A percentile compares a stretch with the other conserved stretches of the same genome.
phyloP scores from a whole-genome alignment of 2,113 vertebrate species.

The Odocoileus hemionus region DNA sequence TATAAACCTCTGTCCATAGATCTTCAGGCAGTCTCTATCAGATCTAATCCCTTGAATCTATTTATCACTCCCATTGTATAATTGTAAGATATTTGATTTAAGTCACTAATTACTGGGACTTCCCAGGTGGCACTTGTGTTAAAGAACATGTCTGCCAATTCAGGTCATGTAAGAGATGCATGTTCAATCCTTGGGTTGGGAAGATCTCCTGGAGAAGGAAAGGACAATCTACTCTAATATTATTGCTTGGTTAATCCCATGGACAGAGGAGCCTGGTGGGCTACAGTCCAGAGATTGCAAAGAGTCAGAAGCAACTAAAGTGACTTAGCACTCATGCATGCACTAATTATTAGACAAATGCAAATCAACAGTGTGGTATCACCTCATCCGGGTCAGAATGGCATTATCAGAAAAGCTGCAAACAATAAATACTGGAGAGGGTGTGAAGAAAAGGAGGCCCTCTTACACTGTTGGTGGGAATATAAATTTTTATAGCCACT shows the following conservation, averaged over 20 bases:
- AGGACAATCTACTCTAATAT: neutral
- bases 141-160: neutral
- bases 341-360: neutral
- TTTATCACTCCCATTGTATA: neutral
- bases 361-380: neutral
- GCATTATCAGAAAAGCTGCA: neutral
- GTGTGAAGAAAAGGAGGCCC: accelerated
- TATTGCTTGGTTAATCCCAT: neutral
- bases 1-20: neutral
- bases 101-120: neutral
- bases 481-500: neutral
- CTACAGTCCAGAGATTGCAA: neutral
- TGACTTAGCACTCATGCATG: neutral
- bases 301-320: neutral
- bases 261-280: neutral
- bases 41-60: neutral
- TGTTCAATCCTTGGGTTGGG: neutral
- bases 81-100: neutral
- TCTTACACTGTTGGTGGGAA: neutral
- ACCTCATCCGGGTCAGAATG: neutral
- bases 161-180: neutral
- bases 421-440: neutral
- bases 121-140: neutral
- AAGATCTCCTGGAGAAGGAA: neutral
- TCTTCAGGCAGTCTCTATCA: neutral